phyloP scores from a whole-genome alignment of 1,140 invertebrate species.

The Maconellicoccus hirsutus region DNA sequence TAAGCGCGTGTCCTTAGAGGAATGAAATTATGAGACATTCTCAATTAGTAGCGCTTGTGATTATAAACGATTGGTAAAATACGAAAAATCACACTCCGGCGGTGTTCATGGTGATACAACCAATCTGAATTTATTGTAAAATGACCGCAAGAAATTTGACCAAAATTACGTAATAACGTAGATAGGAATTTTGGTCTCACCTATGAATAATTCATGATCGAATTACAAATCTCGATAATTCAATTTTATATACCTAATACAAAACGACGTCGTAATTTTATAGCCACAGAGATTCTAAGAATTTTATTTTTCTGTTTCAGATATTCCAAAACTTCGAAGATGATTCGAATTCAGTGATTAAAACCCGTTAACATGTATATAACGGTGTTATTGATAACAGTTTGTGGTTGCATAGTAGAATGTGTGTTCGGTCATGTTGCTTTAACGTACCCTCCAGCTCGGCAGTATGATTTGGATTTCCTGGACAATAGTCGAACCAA shows the following conservation, averaged over 20 bases:
- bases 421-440: slow-evolving; percentile 50
- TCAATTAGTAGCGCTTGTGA: no score
- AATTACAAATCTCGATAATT: no score
- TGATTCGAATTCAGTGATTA: not conserved
- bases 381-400: slow-evolving; percentile 14
- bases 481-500: slow-evolving; percentile 81
- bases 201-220: not conserved
- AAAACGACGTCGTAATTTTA: not conserved
- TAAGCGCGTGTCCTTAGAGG: not conserved
- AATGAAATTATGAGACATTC: no score
- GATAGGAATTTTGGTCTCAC: not conserved
- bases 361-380: not conserved
- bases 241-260: not conserved
- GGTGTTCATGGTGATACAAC: no score
- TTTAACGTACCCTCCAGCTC: slow-evolving; percentile 71
- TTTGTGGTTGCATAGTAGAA: slow-evolving; percentile 23
- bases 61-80: no score
- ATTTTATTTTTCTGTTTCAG: no score
- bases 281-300: no score
- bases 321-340: slow-evolving; percentile 15
- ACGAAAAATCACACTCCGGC: no score
- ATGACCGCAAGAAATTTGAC: not conserved
- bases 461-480: slow-evolving; percentile 84
- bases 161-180: not conserved
- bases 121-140: not conserved